Percentiles rank a stretch among this genome's conserved stretches.
Evolutionary conservation across 2,113 vertebrate genomes (phyloP).

Genomic region (Ctenodactylus gundi): DNA sequence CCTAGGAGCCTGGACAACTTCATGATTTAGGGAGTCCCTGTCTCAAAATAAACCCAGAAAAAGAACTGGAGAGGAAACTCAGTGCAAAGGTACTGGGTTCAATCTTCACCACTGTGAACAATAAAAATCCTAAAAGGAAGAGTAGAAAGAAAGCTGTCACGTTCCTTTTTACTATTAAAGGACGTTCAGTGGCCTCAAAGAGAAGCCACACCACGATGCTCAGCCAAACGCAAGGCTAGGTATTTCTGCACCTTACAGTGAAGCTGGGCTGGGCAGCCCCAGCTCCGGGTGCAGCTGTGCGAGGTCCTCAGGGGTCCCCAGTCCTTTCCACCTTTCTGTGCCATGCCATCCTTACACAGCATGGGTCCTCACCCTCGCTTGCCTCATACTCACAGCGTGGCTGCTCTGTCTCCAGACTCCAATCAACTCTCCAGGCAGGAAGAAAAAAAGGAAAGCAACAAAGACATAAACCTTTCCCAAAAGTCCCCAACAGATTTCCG

Average conservation of each 20-base stretch:
- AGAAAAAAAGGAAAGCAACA: not conserved
- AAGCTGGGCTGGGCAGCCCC: not conserved
- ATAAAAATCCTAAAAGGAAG: no score
- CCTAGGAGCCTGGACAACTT: not conserved
- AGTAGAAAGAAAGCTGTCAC: no score
- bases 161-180: not conserved
- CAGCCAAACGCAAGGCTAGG: not conserved
- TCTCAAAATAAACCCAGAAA: not conserved
- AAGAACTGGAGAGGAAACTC: not conserved
- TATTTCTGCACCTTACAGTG: not conserved
- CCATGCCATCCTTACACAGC: not conserved
- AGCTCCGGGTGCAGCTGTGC: no score
- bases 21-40: not conserved
- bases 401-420: not conserved
- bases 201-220: not conserved
- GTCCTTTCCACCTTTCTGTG: not conserved
- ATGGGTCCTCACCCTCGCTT: not conserved
- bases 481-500: not conserved
- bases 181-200: not conserved
- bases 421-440: not conserved
- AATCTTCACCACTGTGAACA: no score
- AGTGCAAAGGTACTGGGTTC: no score
- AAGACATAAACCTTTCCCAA: not conserved
- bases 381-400: not conserved
- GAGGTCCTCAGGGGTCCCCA: not conserved